These are phyloP conservation scores for Apaloderma vittatum DNA, from an alignment of 2,113 vertebrate species.

Conservation along the genomic window DNA sequence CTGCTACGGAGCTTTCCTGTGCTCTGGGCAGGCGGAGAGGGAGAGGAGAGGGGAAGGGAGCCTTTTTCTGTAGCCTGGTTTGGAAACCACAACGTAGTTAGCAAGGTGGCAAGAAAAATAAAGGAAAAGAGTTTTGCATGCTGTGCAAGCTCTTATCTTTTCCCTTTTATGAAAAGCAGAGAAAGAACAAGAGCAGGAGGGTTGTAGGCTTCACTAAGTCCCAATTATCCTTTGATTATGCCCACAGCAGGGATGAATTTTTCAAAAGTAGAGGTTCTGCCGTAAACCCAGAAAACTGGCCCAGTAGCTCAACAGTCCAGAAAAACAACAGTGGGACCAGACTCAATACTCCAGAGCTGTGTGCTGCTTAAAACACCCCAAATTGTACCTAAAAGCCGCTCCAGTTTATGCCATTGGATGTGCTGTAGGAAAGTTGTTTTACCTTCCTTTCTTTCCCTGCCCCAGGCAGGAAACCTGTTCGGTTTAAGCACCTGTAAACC, in stretches of 20 bases:
- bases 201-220: neutral
- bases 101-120: neutral
- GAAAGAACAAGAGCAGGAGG: neutral
- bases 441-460: neutral
- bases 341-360: accelerated
- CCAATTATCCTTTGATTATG: constrained; percentile 6
- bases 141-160: neutral
- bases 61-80: neutral
- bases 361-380: neutral
- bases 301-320: accelerated
- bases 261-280: accelerated
- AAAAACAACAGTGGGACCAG: neutral
- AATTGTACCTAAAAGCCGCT: neutral
- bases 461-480: neutral
- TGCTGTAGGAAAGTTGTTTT: neutral
- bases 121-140: neutral
- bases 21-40: neutral
- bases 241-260: neutral
- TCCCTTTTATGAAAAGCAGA: neutral
- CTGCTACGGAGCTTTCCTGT: neutral
- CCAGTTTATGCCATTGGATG: accelerated
- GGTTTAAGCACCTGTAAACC: neutral
- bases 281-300: neutral
- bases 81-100: neutral
- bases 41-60: neutral